A percentile compares a stretch with the other conserved stretches of the same genome.
Evolutionary conservation across 2,888 invertebrate species (phyloP).

Genomic region (Periphyllus acericola): DNA sequence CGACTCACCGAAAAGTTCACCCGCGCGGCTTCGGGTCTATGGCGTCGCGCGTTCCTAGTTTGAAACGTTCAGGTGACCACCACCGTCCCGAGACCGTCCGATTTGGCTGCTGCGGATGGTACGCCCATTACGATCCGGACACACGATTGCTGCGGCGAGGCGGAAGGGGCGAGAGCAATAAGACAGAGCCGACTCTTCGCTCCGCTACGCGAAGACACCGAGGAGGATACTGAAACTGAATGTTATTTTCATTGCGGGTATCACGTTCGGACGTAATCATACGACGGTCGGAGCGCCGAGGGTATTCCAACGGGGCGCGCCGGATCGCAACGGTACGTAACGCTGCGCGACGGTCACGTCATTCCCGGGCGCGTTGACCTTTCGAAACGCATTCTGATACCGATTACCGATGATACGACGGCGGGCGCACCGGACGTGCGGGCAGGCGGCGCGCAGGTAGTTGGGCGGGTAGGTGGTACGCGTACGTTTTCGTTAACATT

Average conservation of each 20-base stretch:
- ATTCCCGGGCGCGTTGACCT: conserved; percentile 16
- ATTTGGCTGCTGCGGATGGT: background rate
- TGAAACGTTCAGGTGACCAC: background rate
- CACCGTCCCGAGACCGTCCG: background rate
- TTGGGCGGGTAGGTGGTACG: background rate
- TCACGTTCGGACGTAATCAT: background rate
- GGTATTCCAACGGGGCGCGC: background rate
- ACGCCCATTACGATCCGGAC: background rate
- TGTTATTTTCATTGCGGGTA: background rate
- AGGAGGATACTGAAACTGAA: background rate
- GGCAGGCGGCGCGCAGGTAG: background rate
- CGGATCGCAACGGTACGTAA: conserved; percentile 1
- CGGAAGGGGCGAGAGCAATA: background rate
- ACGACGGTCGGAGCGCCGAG: background rate
- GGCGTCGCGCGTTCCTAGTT: background rate
- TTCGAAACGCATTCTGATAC: background rate
- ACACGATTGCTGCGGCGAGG: background rate
- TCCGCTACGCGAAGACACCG: background rate
- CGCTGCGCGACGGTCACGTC: background rate
- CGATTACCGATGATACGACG: background rate
- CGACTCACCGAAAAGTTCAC: background rate
- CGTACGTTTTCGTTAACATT: background rate
- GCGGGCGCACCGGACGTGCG: background rate
- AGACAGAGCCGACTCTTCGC: background rate
- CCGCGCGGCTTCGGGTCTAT: background rate